Conservation (phyloP, 2,888 invertebrate species). For the Caradrina clavipalpis region DNA sequence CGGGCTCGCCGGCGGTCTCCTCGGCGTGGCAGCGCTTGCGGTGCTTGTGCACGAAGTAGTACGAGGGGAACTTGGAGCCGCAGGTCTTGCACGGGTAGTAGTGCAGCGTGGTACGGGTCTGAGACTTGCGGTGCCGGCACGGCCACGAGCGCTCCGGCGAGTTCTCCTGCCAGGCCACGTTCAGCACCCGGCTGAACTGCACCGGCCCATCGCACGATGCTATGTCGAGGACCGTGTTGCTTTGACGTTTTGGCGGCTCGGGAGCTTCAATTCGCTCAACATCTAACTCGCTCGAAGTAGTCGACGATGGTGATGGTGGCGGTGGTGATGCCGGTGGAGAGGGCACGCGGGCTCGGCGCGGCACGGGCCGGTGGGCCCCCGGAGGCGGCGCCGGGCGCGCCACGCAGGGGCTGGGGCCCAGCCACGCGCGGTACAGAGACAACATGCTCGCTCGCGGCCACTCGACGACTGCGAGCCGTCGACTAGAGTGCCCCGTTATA, state of each 20-base stretch:
- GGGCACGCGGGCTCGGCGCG: constrained; percentile 80
- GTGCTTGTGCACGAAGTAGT: constrained; percentile 98
- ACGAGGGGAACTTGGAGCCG: constrained; percentile 97
- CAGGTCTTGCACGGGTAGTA: constrained; percentile 98
- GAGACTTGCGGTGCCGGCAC: constrained; percentile 96
- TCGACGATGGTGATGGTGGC: constrained; percentile 82
- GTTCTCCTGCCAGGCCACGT: constrained; percentile 93
- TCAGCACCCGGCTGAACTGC: constrained; percentile 95
- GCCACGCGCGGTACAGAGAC: constrained; percentile 89
- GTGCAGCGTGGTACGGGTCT: constrained; percentile 93
- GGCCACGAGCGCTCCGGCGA: constrained; percentile 94
- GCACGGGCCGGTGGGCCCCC: constrained; percentile 87
- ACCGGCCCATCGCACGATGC: constrained; percentile 98
- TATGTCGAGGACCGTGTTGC: constrained; percentile 94
- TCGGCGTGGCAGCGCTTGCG: constrained; percentile 96
- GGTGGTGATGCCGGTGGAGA: constrained; percentile 80
- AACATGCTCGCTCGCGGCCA: constrained; percentile 79
- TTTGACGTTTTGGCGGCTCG: constrained; percentile 70
- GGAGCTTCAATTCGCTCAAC: constrained; percentile 83
- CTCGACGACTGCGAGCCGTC: constrained; percentile 71
- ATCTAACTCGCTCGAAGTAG: constrained; percentile 86
- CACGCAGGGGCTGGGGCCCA: constrained; percentile 87
- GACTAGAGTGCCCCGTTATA: constrained; percentile 69
- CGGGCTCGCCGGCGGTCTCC: constrained; percentile 74
- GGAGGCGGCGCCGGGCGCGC: constrained; percentile 86